Conservation (phyloP, 2,888 invertebrate genomes). For the Sarcophaga rosellei region DNA sequence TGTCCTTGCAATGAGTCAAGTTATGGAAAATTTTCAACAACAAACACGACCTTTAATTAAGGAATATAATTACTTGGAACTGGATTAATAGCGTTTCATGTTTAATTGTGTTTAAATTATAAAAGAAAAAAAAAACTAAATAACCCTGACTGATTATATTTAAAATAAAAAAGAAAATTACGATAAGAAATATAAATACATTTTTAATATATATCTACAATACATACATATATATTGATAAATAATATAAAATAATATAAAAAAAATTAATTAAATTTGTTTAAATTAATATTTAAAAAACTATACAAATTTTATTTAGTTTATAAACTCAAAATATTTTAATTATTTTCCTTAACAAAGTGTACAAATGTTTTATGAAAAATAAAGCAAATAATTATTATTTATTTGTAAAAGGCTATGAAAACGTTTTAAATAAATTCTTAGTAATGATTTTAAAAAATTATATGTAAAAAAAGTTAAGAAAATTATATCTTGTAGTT, state of each 20-base stretch:
- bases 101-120: background rate
- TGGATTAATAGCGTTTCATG: slow-evolving; percentile 70
- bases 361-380: too few relatives aligned
- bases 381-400: too few relatives aligned
- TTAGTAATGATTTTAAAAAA: too few relatives aligned
- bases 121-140: slow-evolving; percentile 20
- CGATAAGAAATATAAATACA: background rate
- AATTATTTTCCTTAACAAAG: too few relatives aligned
- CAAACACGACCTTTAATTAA: slow-evolving; percentile 70
- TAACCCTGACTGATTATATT: slow-evolving; percentile 44
- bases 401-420: too few relatives aligned
- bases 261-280: background rate
- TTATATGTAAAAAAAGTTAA: too few relatives aligned
- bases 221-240: background rate
- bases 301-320: background rate
- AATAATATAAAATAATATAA: background rate
- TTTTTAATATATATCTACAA: background rate
- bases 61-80: slow-evolving; percentile 73
- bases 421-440: too few relatives aligned
- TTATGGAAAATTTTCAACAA: slow-evolving; percentile 70
- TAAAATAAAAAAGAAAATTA: background rate
- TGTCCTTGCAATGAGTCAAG: slow-evolving; percentile 65
- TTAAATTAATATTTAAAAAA: slow-evolving; percentile 1
- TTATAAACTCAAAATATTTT: too few relatives aligned
- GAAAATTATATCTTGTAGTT: too few relatives aligned